Evolutionary conservation across 2,888 invertebrate genomes (phyloP).

Genomic region (Catocala sponsa): DNA sequence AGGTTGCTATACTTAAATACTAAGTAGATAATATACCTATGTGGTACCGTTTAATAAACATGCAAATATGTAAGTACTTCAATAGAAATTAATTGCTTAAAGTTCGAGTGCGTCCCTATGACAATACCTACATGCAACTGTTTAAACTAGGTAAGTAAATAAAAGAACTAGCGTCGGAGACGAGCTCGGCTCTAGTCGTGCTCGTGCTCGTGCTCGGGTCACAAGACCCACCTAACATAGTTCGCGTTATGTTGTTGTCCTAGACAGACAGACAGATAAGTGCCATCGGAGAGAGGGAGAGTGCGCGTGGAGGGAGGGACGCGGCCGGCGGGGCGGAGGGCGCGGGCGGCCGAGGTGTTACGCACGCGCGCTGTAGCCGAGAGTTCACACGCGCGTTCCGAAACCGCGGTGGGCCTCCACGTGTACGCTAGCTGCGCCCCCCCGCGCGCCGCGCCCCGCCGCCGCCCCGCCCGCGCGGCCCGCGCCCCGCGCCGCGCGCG

Average conservation of each 20-base stretch:
- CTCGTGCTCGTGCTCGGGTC: constrained; percentile 18
- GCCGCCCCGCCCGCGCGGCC: constrained; percentile 55
- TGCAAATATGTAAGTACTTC: too few species aligned
- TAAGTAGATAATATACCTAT: too few species aligned
- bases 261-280: constrained; percentile 70
- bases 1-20: too few species aligned
- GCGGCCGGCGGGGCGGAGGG: constrained; percentile 51
- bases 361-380: constrained; percentile 81
- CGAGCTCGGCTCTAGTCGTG: too few species aligned
- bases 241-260: constrained; percentile 71
- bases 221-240: constrained; percentile 63
- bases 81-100: too few species aligned
- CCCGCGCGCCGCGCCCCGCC: constrained; percentile 56
- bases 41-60: too few species aligned
- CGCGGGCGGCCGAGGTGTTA: constrained; percentile 55
- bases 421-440: constrained; percentile 69
- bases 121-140: too few species aligned
- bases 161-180: too few species aligned
- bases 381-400: constrained; percentile 83
- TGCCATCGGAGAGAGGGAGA: constrained; percentile 66
- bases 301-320: constrained; percentile 67
- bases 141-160: too few species aligned
- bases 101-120: too few species aligned
- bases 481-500: constrained; percentile 55
- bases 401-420: constrained; percentile 89